Base-by-base conservation (phyloP, 2,888 invertebrate genomes). In the Sinodicranocentrus sp. region DNA sequence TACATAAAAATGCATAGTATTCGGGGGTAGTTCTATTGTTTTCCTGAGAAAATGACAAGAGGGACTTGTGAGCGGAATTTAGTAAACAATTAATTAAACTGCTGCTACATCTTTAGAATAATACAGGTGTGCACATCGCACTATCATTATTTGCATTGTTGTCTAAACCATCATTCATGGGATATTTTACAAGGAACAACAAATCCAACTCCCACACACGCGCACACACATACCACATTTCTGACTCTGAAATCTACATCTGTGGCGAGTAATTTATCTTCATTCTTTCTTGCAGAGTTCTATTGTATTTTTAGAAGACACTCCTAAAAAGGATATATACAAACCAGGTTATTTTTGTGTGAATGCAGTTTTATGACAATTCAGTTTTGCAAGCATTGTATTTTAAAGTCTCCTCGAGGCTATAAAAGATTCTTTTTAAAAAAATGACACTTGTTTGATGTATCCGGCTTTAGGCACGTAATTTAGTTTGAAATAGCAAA, bases 61-160 rank as follows among this genome's bases (percentile, higher is more conserved):
- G 21, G 57, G 21, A 57, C 21, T 21, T 57, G 48, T 2, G 2
- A 10, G n/a, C n/a, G 10, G 57, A 57, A 6, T 19, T 6, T 6
- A 23, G 57, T 57, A 21, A 19, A 57, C 57, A 57, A 57, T 57
- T 57, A 57, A 57, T 57, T 57, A 23, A 19, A 57, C 57, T 2
- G n/a, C 3, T 6, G 19, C 10, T 57, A 57, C 15, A 57, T 3
- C 3, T 21, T 52, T 5, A n/a, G 13, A 39, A 39, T 39, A 8
- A 39, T 5, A 5, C 39, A 39, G 39, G 5, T 13, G 39, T 39
- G 48, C 48, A 48, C n/a, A 48, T 48, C 2, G 15, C 15, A n/a
- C 48, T 48, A 48, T 48, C 15, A 5, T 48, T 48, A 48, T 15
- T 10, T 10, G 33, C 3, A 33, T 33, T 6, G 3, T 6, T 33